Evolutionary conservation across 2,113 vertebrate species (phyloP).

Genomic region (Lagopus leucura): DNA sequence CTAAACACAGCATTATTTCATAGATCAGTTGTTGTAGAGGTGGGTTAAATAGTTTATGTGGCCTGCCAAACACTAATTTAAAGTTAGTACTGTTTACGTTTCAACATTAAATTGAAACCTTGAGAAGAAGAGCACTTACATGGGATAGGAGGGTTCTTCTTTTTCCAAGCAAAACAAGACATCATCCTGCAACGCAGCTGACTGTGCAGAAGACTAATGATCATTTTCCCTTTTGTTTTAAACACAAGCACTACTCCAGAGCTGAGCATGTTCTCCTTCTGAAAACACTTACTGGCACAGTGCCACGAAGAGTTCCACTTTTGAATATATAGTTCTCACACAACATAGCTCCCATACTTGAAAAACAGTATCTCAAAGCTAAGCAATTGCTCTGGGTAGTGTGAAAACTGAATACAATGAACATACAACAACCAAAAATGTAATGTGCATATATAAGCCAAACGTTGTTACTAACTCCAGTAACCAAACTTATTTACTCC

Average conservation of each 20-base stretch:
- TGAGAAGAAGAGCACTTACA: neutral
- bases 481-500: neutral
- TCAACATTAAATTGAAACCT: neutral
- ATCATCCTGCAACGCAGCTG: neutral
- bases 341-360: neutral
- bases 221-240: neutral
- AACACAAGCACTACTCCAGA: neutral
- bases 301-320: neutral
- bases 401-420: neutral
- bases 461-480: fast-evolving
- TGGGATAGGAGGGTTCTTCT: neutral
- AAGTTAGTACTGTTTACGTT: neutral
- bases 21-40: neutral
- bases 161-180: slow-evolving; percentile 1
- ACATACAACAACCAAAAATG: neutral
- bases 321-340: neutral
- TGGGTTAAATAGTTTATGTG: neutral
- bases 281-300: neutral
- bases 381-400: neutral
- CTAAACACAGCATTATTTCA: neutral
- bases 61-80: neutral
- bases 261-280: neutral
- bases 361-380: neutral
- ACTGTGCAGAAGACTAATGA: neutral
- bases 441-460: neutral